A percentile compares a stretch with the other conserved stretches of the same genome.
phyloP scores from a whole-genome alignment of 30 jellyfish, hydroid and myxozoan species.

The Clytia hemisphaerica region DNA sequence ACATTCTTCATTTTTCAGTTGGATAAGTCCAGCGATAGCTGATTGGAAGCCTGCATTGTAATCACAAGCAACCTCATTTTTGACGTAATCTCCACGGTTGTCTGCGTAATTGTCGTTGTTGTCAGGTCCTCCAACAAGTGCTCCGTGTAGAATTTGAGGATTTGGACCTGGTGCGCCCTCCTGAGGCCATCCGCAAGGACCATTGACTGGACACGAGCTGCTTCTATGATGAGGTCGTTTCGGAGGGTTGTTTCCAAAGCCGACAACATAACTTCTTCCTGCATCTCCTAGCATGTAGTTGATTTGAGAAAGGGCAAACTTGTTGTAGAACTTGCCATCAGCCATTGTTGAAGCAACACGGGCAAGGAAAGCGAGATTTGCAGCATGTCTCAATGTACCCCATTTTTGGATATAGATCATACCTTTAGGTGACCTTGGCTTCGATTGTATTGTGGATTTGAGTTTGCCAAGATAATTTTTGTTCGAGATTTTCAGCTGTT shows the following conservation, averaged over 20 bases:
- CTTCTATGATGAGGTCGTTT: slow-evolving; percentile 53
- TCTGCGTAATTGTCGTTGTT: slow-evolving; percentile 30
- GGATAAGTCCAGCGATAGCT: slow-evolving; percentile 54
- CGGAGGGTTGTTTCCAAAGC: slow-evolving; percentile 54
- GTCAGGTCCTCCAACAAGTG: slow-evolving; percentile 74
- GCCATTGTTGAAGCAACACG: slow-evolving; percentile 32
- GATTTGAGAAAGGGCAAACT: slow-evolving; percentile 44
- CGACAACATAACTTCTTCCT: slow-evolving; percentile 61
- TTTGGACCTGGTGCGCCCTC: slow-evolving; percentile 26
- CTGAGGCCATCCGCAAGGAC: slow-evolving; percentile 41
- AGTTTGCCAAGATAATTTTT: background rate
- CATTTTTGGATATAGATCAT: slow-evolving; percentile 37
- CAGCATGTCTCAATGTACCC: slow-evolving; percentile 59
- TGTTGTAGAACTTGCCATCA: slow-evolving; percentile 31
- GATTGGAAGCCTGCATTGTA: slow-evolving; percentile 72
- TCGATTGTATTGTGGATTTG: slow-evolving; percentile 10
- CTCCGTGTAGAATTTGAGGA: slow-evolving; percentile 55
- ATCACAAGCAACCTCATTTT: slow-evolving; percentile 61
- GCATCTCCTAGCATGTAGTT: slow-evolving; percentile 48
- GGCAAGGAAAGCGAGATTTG: slow-evolving; percentile 48
- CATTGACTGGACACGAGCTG: slow-evolving; percentile 54
- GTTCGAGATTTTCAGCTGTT: slow-evolving; percentile 18
- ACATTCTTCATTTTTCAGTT: too few relatives aligned
- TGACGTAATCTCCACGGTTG: slow-evolving; percentile 43
- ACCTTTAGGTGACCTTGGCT: slow-evolving; percentile 50